These are phyloP conservation scores for Melanostoma scalare DNA, from an alignment of 2,888 invertebrate genomes.

Conservation along the genomic window DNA sequence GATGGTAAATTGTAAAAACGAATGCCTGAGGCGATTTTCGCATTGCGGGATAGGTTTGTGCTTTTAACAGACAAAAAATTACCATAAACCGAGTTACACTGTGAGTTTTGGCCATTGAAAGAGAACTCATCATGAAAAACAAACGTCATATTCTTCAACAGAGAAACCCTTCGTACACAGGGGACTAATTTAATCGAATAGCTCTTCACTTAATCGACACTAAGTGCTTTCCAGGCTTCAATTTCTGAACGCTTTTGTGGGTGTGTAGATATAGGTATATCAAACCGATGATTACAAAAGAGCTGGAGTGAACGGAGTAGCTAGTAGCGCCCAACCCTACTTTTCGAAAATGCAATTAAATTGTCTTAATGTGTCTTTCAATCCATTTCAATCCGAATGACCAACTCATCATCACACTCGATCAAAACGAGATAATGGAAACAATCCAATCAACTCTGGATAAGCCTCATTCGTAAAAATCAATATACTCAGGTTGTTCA, in stretches of 20 bases:
- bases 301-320: too few species aligned
- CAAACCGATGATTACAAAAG: conserved; percentile 25
- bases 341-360: conserved; percentile 36
- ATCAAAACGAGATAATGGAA: conserved; percentile 50
- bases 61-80: too few species aligned
- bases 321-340: neutral
- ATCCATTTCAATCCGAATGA: conserved; percentile 31
- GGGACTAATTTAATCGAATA: conserved; percentile 25
- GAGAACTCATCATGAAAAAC: too few species aligned
- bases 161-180: neutral
- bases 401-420: conserved; percentile 37
- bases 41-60: too few species aligned
- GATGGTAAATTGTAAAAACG: too few species aligned
- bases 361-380: conserved; percentile 39
- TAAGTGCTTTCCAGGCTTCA: conserved; percentile 31
- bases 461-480: conserved; percentile 44
- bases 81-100: too few species aligned
- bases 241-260: neutral
- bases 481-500: conserved; percentile 34
- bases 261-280: too few species aligned
- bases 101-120: too few species aligned
- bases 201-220: conserved; percentile 33
- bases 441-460: conserved; percentile 45
- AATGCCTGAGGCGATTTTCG: too few species aligned
- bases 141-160: too few species aligned